These are phyloP conservation scores for Alces alces DNA, from an alignment of 2,113 vertebrate species.

Conservation along the genomic window DNA sequence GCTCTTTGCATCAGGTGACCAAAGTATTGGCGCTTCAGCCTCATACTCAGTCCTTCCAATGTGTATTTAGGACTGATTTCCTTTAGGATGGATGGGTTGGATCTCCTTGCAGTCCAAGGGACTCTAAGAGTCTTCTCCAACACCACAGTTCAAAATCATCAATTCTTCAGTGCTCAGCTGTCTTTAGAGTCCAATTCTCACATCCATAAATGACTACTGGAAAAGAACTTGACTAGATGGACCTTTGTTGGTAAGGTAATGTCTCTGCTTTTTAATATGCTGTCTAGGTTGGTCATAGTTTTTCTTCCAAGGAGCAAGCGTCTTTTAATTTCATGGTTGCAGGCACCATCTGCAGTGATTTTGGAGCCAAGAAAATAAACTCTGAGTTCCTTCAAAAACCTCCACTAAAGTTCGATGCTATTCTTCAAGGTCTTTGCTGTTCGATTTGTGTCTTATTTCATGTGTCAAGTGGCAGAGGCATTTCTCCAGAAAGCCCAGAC, in stretches of 20 bases:
- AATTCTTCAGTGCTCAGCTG: accelerated
- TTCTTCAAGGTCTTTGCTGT: not conserved
- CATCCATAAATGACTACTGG: not conserved
- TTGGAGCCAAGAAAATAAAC: not conserved
- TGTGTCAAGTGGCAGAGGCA: not conserved
- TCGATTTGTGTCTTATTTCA: not conserved
- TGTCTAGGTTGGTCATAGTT: not conserved
- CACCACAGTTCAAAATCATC: not conserved
- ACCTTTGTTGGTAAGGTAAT: not conserved
- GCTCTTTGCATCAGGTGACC: not conserved
- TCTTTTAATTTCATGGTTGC: not conserved
- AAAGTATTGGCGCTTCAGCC: not conserved
- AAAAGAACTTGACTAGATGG: not conserved
- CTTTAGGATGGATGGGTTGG: not conserved
- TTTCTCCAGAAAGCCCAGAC: not conserved
- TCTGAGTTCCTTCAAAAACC: not conserved
- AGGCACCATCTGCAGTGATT: not conserved
- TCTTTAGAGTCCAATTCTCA: not conserved
- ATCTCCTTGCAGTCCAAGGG: not conserved
- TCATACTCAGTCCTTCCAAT: not conserved
- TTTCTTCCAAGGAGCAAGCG: not conserved
- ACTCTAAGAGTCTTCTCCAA: not conserved
- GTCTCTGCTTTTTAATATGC: not conserved
- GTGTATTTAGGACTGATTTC: not conserved
- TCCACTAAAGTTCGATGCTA: not conserved